Evolutionary conservation across 37 sponge, comb jelly and placozoan genomes (phyloP).

Genomic region (Geodia barretti): DNA sequence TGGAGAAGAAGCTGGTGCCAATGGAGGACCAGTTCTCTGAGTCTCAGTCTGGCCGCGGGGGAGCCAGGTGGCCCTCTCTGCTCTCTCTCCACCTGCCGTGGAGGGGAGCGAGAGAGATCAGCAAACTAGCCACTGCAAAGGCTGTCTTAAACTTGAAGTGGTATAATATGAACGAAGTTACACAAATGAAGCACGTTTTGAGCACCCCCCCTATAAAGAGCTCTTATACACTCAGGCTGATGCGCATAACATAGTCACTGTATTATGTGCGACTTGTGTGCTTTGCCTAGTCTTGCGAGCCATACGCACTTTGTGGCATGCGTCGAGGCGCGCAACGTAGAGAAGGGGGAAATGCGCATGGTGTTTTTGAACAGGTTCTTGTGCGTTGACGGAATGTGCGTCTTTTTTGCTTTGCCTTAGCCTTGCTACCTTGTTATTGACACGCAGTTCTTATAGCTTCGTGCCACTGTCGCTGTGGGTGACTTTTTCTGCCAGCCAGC

Average conservation of each 20-base stretch:
- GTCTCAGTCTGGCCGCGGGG: slow-evolving; percentile 24
- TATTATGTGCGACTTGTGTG: too few species aligned
- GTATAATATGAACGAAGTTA: neutral
- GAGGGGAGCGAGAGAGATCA: slow-evolving; percentile 11
- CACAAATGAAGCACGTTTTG: neutral
- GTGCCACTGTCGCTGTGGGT: too few species aligned
- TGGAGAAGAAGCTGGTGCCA: slow-evolving; percentile 41
- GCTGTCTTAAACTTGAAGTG: neutral
- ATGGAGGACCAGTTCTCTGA: slow-evolving; percentile 52
- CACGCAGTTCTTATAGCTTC: too few species aligned
- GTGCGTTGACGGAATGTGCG: too few species aligned
- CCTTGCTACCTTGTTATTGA: too few species aligned
- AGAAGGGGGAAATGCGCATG: too few species aligned
- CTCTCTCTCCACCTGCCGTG: slow-evolving; percentile 11
- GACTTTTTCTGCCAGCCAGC: too few species aligned
- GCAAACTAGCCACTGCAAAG: slow-evolving; percentile 17
- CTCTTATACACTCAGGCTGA: neutral
- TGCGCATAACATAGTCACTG: neutral
- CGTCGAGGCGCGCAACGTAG: too few species aligned
- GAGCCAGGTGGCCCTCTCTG: neutral
- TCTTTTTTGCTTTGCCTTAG: too few species aligned
- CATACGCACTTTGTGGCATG: too few species aligned
- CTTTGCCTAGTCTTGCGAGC: neutral
- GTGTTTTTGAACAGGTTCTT: too few species aligned
- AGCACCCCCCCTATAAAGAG: neutral